These are phyloP conservation scores for Columba guinea DNA, from an alignment of 2,797 vertebrate genomes.

Conservation along the genomic window DNA sequence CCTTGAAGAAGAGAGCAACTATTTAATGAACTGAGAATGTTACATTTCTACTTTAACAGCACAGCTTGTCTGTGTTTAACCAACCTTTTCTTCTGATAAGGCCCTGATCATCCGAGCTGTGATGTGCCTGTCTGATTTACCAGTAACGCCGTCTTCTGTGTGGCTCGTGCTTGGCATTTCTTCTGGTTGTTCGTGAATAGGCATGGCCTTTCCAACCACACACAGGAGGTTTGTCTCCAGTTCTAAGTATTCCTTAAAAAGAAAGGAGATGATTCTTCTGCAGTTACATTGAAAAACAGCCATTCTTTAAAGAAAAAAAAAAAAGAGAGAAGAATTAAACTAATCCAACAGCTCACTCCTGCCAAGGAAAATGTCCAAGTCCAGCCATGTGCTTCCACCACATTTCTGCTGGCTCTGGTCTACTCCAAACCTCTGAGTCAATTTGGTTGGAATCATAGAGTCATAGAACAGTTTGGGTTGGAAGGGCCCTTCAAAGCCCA, in stretches of 20 bases:
- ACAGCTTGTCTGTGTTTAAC: neutral
- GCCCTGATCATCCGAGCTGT: constrained; percentile 76
- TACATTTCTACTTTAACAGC: neutral
- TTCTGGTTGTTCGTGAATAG: constrained; percentile 55
- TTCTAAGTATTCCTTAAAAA: constrained; percentile 72
- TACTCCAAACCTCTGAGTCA: neutral
- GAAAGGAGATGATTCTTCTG: neutral
- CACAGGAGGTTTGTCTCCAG: constrained; percentile 75
- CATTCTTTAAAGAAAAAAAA: neutral
- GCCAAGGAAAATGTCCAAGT: neutral
- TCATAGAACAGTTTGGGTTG: too few relatives aligned
- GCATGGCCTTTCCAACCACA: constrained; percentile 71
- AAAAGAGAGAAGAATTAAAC: neutral
- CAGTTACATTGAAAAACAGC: neutral
- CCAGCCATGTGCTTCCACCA: neutral
- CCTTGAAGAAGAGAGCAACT: neutral
- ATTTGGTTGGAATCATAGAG: neutral
- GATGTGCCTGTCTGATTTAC: constrained; percentile 47
- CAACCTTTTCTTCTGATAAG: constrained; percentile 16
- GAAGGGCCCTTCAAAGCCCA: too few relatives aligned
- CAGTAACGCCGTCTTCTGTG: neutral
- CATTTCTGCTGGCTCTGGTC: neutral
- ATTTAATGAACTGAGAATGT: neutral
- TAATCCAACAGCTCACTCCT: neutral
- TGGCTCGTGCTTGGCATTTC: neutral